Conservation (phyloP, 2,888 invertebrate species). For the Panorpa germanica region DNA sequence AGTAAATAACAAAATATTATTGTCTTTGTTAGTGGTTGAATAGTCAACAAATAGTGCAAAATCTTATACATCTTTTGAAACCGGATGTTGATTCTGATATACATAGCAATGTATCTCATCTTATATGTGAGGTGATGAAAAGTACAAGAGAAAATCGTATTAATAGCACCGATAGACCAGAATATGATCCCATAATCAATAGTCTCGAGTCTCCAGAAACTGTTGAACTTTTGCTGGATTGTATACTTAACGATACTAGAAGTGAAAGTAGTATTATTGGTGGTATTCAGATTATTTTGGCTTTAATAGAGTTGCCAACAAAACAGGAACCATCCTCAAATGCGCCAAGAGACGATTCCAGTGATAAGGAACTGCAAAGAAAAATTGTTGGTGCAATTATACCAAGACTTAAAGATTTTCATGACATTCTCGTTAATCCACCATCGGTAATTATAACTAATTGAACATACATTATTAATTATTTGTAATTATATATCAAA, state of each 20-base stretch:
- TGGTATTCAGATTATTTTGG: slow-evolving; percentile 62
- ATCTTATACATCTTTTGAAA: slow-evolving; percentile 43
- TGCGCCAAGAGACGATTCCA: slow-evolving; percentile 22
- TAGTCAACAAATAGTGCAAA: slow-evolving; percentile 70
- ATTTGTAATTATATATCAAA: slow-evolving; percentile 4
- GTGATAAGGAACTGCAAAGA: slow-evolving; percentile 35
- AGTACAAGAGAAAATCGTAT: slow-evolving; percentile 37
- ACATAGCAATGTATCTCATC: slow-evolving; percentile 73
- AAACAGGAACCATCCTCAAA: slow-evolving; percentile 20
- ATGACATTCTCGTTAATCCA: slow-evolving; percentile 45
- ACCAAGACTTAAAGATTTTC: slow-evolving; percentile 48
- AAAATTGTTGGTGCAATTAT: slow-evolving; percentile 39
- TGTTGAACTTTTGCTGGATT: slow-evolving; percentile 47
- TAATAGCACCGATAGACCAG: slow-evolving; percentile 35
- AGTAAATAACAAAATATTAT: slow-evolving; percentile 3
- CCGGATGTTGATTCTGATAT: slow-evolving; percentile 50
- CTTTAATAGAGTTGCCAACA: slow-evolving; percentile 33
- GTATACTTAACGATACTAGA: slow-evolving; percentile 49
- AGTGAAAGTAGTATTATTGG: slow-evolving; percentile 54
- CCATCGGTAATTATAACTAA: slow-evolving; percentile 34
- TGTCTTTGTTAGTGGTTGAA: slow-evolving; percentile 60
- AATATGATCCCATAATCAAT: slow-evolving; percentile 52
- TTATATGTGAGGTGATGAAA: slow-evolving; percentile 71
- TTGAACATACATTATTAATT: slow-evolving; percentile 8
- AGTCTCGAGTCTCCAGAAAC: slow-evolving; percentile 47